Conservation (phyloP, 1,140 invertebrate species). For the Aphaenogaster rudis region DNA sequence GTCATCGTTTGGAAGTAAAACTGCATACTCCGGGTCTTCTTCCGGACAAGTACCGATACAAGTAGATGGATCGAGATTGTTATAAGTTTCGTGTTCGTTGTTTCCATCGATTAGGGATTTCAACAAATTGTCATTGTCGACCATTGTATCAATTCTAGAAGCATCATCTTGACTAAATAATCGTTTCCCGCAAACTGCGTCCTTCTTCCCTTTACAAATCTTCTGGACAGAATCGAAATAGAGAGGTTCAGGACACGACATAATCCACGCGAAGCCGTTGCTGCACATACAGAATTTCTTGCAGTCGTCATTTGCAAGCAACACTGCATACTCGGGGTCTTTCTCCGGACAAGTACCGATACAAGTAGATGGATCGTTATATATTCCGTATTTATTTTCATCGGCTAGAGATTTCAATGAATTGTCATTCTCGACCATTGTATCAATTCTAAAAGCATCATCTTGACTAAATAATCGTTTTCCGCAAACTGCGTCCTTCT, state of each 20-base stretch:
- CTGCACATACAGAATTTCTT: constrained; percentile 43
- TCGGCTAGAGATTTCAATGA: background rate
- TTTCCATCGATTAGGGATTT: background rate
- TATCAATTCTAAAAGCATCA: too few species aligned
- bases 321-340: background rate
- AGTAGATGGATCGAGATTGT: background rate
- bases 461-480: background rate
- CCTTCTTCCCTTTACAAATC: background rate
- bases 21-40: background rate
- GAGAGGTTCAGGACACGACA: background rate
- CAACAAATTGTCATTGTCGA: background rate
- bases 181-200: background rate
- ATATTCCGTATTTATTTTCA: background rate
- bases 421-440: too few species aligned
- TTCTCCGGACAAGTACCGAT: background rate
- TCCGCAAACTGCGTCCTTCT: background rate
- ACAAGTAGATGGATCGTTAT: background rate
- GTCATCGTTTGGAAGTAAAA: constrained; percentile 1
- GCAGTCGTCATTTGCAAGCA: constrained; percentile 36
- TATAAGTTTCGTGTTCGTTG: background rate
- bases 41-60: constrained; percentile 18
- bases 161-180: background rate
- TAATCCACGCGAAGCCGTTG: background rate
- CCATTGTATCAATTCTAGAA: background rate
- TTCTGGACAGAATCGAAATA: constrained; percentile 18